phyloP scores from a whole-genome alignment of 2,888 invertebrate species.

The Tinea semifulvella region DNA sequence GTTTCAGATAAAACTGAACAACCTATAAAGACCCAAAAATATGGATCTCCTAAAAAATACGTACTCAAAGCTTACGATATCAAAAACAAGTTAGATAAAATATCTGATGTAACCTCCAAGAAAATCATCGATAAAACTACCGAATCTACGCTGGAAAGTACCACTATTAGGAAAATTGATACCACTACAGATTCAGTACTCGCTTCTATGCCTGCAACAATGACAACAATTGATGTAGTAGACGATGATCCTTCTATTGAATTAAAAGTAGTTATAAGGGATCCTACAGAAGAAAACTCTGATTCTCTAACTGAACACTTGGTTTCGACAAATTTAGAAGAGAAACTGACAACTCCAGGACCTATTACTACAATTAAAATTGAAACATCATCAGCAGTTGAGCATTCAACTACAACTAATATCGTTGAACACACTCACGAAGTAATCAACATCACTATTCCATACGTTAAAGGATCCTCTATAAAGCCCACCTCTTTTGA shows the following conservation, averaged over 20 bases:
- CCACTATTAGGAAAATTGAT: conserved; percentile 19
- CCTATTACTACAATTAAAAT: conserved; percentile 14
- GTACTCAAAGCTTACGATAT: conserved; percentile 35
- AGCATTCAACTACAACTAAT: conserved; percentile 14
- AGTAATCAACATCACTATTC: conserved; percentile 34
- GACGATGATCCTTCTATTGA: conserved; percentile 39
- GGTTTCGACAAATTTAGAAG: not conserved
- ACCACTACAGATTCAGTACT: conserved; percentile 19
- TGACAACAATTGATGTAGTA: conserved; percentile 18
- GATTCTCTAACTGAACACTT: conserved; percentile 10
- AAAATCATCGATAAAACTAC: conserved; percentile 23
- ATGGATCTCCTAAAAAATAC: conserved; percentile 44
- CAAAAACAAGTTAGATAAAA: conserved; percentile 32
- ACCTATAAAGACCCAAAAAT: conserved; percentile 23
- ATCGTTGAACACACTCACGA: conserved; percentile 20
- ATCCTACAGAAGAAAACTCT: conserved; percentile 19
- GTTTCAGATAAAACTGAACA: conserved; percentile 30
- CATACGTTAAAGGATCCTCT: conserved; percentile 14
- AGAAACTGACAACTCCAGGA: not conserved
- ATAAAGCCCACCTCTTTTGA: conserved; percentile 30
- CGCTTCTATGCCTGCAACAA: not conserved
- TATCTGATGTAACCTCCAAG: conserved; percentile 24
- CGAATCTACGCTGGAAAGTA: conserved; percentile 20
- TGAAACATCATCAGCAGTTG: conserved; percentile 17
- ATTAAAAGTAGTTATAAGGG: conserved; percentile 46